Conservation (phyloP, 1,140 invertebrate genomes). For the Drosophila truncata region DNA sequence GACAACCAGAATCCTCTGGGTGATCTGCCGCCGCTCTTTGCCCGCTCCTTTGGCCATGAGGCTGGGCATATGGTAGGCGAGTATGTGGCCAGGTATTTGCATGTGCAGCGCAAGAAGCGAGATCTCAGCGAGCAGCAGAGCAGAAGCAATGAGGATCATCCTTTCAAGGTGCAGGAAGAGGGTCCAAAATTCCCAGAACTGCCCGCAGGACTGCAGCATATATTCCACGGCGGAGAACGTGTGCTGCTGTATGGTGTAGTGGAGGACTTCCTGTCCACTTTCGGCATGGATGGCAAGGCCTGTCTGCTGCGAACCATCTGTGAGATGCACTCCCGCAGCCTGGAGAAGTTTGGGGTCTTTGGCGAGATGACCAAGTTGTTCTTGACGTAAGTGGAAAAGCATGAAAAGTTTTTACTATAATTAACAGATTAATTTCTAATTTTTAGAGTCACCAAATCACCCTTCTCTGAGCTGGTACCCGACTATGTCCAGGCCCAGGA, state of each 20-base stretch:
- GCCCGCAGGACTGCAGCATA: slow-evolving; percentile 83
- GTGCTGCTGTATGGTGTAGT: slow-evolving; percentile 91
- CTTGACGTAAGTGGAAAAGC: slow-evolving; percentile 89
- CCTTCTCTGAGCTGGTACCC: slow-evolving; percentile 89
- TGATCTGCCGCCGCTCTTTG: slow-evolving; percentile 90
- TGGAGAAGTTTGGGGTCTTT: slow-evolving; percentile 91
- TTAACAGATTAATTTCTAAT: slow-evolving; percentile 16
- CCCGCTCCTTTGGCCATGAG: slow-evolving; percentile 89
- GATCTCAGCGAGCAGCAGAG: slow-evolving; percentile 75
- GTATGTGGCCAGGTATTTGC: slow-evolving; percentile 90
- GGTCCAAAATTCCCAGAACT: slow-evolving; percentile 77
- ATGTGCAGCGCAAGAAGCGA: slow-evolving; percentile 87
- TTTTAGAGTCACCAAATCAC: slow-evolving; percentile 92
- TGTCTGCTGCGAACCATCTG: slow-evolving; percentile 93
- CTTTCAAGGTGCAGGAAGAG: slow-evolving; percentile 54
- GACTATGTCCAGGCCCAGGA: slow-evolving; percentile 93
- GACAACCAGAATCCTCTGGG: slow-evolving; percentile 94
- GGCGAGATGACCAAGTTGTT: slow-evolving; percentile 93
- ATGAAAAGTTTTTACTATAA: not conserved
- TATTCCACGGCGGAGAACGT: slow-evolving; percentile 91
- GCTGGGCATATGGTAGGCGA: slow-evolving; percentile 89
- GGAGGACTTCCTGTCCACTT: slow-evolving; percentile 91
- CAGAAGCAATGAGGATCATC: slow-evolving; percentile 39
- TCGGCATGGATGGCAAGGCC: slow-evolving; percentile 92
- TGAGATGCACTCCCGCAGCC: slow-evolving; percentile 92